phyloP scores from a whole-genome alignment of 23 tunicate species.

The Halocynthia roretzi region DNA sequence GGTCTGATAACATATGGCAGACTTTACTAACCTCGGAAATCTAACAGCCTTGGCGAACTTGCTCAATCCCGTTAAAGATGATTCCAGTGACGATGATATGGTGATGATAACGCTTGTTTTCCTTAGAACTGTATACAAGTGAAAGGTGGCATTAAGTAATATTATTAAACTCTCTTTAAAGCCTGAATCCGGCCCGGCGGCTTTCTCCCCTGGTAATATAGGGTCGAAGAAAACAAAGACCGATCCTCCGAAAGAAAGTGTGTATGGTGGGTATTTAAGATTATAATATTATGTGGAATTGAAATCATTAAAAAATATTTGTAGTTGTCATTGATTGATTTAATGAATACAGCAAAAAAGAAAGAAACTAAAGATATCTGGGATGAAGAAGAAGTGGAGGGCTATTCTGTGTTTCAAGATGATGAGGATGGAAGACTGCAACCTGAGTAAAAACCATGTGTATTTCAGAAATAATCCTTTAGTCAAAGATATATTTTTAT shows the following conservation, averaged over 20 bases:
- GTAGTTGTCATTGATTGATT: neutral
- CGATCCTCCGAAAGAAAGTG: constrained; percentile 4
- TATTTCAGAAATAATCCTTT: neutral
- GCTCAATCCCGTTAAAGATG: constrained; percentile 43
- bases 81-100: constrained; percentile 53
- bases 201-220: constrained; percentile 62
- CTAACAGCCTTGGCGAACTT: constrained; percentile 27
- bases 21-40: constrained; percentile 15
- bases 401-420: constrained; percentile 40
- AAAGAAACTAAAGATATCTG: constrained; percentile 55
- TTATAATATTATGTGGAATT: neutral
- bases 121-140: neutral
- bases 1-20: constrained; percentile 14
- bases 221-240: constrained; percentile 27
- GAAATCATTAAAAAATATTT: neutral
- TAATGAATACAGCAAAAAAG: constrained; percentile 1
- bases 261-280: neutral
- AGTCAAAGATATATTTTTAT: no score
- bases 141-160: neutral
- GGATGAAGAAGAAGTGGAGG: constrained; percentile 73
- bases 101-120: constrained; percentile 22
- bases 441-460: constrained; percentile 47
- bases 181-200: constrained; percentile 54
- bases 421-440: constrained; percentile 56
- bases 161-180: constrained; percentile 1